Conservation (phyloP, 2,113 vertebrate species). For the Rhynchomys soricoides region DNA sequence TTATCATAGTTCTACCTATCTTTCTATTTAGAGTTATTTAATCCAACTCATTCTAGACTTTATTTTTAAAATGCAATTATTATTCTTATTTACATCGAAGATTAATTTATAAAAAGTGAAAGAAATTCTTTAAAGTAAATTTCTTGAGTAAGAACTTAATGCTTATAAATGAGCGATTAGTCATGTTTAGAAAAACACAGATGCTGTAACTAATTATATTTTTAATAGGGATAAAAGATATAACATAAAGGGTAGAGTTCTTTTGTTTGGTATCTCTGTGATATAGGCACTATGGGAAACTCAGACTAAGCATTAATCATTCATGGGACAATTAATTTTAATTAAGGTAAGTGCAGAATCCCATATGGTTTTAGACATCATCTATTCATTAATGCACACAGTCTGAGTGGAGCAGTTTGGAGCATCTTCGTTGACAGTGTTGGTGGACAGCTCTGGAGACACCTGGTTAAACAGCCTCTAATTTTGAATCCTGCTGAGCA, state of each 20-base stretch:
- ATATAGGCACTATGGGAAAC: constrained; percentile 57
- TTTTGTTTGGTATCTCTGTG: constrained; percentile 46
- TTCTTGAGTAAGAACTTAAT: constrained; percentile 50
- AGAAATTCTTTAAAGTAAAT: constrained; percentile 53
- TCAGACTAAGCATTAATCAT: constrained; percentile 77
- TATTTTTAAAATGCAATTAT: not conserved
- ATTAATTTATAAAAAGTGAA: not conserved
- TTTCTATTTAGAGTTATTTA: not conserved
- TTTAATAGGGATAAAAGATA: constrained; percentile 52
- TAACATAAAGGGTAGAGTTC: constrained; percentile 52
- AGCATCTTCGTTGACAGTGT: constrained; percentile 42
- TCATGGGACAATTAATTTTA: constrained; percentile 81
- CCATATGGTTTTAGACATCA: constrained; percentile 73
- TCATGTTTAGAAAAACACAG: constrained; percentile 54
- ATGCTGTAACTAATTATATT: constrained; percentile 65
- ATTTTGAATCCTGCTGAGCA: constrained; percentile 57
- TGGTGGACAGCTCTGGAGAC: constrained; percentile 45
- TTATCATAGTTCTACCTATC: not conserved
- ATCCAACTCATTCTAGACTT: not conserved
- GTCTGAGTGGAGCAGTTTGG: constrained; percentile 14
- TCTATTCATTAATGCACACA: constrained; percentile 66
- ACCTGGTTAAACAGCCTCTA: constrained; percentile 59
- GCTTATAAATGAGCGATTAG: constrained; percentile 50
- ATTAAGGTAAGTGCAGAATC: constrained; percentile 72
- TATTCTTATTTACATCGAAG: not conserved